Conservation (phyloP, 2,888 invertebrate genomes). For the Coenonympha arcania region DNA sequence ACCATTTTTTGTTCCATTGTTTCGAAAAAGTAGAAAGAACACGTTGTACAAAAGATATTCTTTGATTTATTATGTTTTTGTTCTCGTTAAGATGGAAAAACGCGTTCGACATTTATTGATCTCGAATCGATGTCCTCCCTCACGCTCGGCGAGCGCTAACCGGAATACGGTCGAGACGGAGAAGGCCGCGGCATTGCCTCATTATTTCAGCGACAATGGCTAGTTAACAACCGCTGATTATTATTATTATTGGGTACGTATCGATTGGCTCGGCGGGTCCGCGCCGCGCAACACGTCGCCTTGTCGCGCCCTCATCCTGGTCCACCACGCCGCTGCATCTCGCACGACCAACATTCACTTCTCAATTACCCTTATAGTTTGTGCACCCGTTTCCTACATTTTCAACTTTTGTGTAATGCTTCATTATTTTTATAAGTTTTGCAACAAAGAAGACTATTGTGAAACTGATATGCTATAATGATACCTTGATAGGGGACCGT, state of each 20-base stretch:
- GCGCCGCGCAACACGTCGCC: constrained; percentile 37
- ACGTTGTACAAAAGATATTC: constrained; percentile 62
- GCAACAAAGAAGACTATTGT: constrained; percentile 27
- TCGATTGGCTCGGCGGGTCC: constrained; percentile 48
- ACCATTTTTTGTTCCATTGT: constrained; percentile 60
- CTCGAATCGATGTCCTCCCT: constrained; percentile 49
- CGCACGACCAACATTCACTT: constrained; percentile 47
- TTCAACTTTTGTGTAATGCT: constrained; percentile 38
- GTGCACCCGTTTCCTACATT: constrained; percentile 39
- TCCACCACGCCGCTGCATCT: too few species aligned
- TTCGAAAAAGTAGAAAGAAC: constrained; percentile 55
- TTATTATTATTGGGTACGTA: constrained; percentile 43
- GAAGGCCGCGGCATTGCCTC: constrained; percentile 60
- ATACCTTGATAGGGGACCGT: constrained; percentile 45
- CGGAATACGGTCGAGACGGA: constrained; percentile 45
- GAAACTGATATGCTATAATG: constrained; percentile 36
- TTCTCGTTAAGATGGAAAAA: constrained; percentile 46
- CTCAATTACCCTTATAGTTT: constrained; percentile 51
- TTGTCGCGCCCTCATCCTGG: constrained; percentile 52
- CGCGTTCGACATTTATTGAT: constrained; percentile 47
- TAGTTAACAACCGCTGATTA: constrained; percentile 58
- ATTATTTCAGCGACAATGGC: constrained; percentile 55
- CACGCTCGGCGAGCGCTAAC: constrained; percentile 46
- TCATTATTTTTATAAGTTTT: constrained; percentile 35
- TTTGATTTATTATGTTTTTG: constrained; percentile 58